Conservation (phyloP, 1,140 invertebrate genomes). For the Cataglyphis hispanica region DNA sequence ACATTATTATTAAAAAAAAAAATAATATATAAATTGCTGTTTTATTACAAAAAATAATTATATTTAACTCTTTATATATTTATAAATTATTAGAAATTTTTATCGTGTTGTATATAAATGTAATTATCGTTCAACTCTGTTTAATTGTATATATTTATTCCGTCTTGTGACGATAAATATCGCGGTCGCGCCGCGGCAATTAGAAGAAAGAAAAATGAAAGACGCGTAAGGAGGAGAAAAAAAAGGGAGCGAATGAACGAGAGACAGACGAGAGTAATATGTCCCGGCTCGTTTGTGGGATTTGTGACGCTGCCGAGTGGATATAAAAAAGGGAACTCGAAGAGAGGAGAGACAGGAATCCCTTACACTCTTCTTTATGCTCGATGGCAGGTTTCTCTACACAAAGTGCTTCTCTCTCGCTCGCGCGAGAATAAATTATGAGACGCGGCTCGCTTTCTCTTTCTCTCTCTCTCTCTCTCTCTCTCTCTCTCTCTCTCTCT, state of each 20-base stretch:
- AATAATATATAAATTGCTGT: neutral
- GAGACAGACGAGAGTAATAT: constrained; percentile 41
- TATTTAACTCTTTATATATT: neutral
- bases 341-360: constrained; percentile 2
- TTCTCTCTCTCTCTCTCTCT: too few species aligned
- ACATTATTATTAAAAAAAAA: neutral
- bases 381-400: constrained; percentile 17
- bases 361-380: constrained; percentile 19
- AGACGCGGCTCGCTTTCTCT: constrained; percentile 8
- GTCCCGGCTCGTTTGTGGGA: constrained; percentile 60
- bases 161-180: neutral
- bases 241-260: neutral
- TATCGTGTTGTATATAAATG: neutral
- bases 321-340: constrained; percentile 43
- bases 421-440: constrained; percentile 58
- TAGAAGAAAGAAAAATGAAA: constrained; percentile 45
- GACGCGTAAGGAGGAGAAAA: constrained; percentile 8
- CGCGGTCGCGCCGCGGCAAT: neutral
- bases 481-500: too few species aligned
- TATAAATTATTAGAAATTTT: neutral
- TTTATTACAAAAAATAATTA: neutral
- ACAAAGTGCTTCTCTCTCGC: constrained; percentile 17
- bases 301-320: constrained; percentile 41
- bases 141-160: neutral
- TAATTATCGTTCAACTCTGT: neutral